These are phyloP conservation scores for Epirrita christyi DNA, from an alignment of 2,888 invertebrate species.

Conservation along the genomic window DNA sequence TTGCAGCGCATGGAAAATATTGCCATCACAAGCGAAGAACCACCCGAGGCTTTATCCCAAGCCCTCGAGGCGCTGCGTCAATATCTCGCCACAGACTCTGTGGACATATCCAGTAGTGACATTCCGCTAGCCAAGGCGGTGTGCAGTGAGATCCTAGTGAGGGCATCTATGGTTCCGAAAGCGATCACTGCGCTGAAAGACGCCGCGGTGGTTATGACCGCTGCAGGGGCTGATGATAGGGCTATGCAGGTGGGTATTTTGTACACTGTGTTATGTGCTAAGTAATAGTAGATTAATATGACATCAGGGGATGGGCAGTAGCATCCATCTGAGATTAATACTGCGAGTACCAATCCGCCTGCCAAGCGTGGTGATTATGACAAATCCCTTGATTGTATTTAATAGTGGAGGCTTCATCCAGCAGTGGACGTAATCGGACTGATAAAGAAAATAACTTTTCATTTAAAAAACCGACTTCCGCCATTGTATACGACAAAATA, in stretches of 20 bases:
- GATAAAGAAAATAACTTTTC: too few relatives aligned
- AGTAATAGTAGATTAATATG: too few relatives aligned
- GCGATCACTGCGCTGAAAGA: conserved; percentile 84
- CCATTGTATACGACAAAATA: too few relatives aligned
- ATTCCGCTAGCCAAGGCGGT: conserved; percentile 61
- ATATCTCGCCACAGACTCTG: conserved; percentile 52
- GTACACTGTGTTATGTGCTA: background rate
- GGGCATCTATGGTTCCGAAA: conserved; percentile 67
- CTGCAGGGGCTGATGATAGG: conserved; percentile 66
- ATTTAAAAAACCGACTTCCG: too few relatives aligned
- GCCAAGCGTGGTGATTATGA: too few relatives aligned
- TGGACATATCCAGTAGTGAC: conserved; percentile 50
- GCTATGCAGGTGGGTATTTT: conserved; percentile 59
- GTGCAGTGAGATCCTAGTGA: conserved; percentile 63
- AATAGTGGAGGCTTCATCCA: too few relatives aligned
- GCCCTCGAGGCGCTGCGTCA: conserved; percentile 70
- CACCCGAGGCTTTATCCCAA: conserved; percentile 67
- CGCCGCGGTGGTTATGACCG: conserved; percentile 82
- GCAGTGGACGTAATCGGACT: too few relatives aligned
- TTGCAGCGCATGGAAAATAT: conserved; percentile 70
- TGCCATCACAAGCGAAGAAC: conserved; percentile 71
- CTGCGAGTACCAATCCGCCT: too few relatives aligned
- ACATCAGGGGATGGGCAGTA: too few relatives aligned
- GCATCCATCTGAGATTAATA: too few relatives aligned
- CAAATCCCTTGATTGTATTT: too few relatives aligned